phyloP scores from a whole-genome alignment of 1,140 invertebrate species.

The Lamellibrachia luymesi region DNA sequence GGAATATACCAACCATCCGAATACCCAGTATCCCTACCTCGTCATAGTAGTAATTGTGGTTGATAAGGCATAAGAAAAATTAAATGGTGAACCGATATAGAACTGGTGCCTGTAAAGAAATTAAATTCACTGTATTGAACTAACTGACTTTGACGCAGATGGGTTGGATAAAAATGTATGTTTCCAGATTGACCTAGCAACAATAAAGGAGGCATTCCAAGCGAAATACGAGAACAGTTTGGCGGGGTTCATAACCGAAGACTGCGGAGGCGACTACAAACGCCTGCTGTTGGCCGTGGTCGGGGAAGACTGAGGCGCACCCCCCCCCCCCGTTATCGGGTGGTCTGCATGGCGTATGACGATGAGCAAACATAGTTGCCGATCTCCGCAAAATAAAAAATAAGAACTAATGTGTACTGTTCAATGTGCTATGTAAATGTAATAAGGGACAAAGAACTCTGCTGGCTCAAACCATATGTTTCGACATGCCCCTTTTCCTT shows the following conservation, averaged over 20 bases:
- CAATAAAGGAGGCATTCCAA: conserved; percentile 38
- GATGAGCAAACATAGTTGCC: too few relatives aligned
- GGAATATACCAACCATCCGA: background rate
- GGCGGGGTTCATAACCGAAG: conserved; percentile 35
- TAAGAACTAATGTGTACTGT: background rate
- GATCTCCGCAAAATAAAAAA: too few relatives aligned
- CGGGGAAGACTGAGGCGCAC: conserved; percentile 18
- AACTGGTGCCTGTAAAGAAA: background rate
- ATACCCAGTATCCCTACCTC: background rate
- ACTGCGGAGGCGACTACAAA: conserved; percentile 49
- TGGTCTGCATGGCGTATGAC: background rate
- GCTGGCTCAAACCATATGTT: too few relatives aligned
- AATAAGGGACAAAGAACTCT: background rate
- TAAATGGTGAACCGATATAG: background rate
- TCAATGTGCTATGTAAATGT: background rate
- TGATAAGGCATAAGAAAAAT: background rate
- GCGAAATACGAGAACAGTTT: conserved; percentile 38
- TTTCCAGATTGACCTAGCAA: conserved; percentile 43
- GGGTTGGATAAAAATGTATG: background rate
- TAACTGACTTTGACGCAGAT: background rate
- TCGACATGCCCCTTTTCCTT: too few relatives aligned
- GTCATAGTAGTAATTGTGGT: background rate
- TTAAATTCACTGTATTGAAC: background rate
- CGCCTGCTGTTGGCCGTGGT: conserved; percentile 38
- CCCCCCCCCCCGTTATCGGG: background rate